phyloP scores from a whole-genome alignment of 2,888 invertebrate species.

The Caenorhabditis sp. region DNA sequence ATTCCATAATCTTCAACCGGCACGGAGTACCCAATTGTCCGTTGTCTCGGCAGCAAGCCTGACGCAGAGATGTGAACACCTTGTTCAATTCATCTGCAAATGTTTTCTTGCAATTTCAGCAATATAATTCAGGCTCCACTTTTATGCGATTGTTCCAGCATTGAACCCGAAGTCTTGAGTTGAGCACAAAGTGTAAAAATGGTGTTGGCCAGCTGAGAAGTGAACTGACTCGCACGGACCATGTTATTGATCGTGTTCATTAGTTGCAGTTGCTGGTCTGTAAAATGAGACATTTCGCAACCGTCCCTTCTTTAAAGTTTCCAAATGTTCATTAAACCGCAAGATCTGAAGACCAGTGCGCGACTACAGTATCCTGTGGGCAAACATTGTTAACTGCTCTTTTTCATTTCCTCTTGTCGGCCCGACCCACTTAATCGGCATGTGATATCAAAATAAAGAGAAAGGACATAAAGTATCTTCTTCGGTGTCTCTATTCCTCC shows the following conservation, averaged over 20 bases:
- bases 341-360: background rate
- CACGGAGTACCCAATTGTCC: slow-evolving; percentile 89
- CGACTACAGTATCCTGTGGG: background rate
- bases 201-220: slow-evolving; percentile 71
- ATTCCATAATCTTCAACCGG: slow-evolving; percentile 85
- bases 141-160: slow-evolving; percentile 76
- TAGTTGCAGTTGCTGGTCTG: slow-evolving; percentile 73
- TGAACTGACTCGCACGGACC: slow-evolving; percentile 73
- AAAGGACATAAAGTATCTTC: slow-evolving; percentile 8
- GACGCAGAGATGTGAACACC: slow-evolving; percentile 76
- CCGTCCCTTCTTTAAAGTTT: background rate
- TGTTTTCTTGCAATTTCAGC: slow-evolving; percentile 1
- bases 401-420: background rate
- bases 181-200: slow-evolving; percentile 76
- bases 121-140: slow-evolving; percentile 53
- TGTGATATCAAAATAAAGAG: slow-evolving; percentile 19
- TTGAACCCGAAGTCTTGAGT: slow-evolving; percentile 72
- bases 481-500: background rate
- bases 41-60: slow-evolving; percentile 79
- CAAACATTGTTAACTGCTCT: slow-evolving; percentile 1
- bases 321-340: background rate
- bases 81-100: slow-evolving; percentile 75
- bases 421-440: slow-evolving; percentile 7
- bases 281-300: too few species aligned
- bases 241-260: slow-evolving; percentile 73